Conservation (phyloP, 1,140 invertebrate species). For the Episyrphus balteatus region DNA sequence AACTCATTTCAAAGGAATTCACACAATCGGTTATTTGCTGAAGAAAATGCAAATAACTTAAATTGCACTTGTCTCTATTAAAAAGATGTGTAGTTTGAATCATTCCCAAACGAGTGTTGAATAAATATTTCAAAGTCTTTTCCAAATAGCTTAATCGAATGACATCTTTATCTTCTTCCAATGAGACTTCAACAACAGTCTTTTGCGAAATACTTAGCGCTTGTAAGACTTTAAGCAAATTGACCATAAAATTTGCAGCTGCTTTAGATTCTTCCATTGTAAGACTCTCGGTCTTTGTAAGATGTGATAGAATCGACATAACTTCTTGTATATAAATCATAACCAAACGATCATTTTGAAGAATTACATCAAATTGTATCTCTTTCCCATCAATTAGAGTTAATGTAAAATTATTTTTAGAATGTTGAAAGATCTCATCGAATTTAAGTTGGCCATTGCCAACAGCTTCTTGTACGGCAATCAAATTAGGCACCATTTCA, state of each 20-base stretch:
- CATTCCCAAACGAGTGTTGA: constrained; percentile 14
- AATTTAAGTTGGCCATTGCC: constrained; percentile 9
- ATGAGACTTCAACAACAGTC: background rate
- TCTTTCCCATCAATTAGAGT: constrained; percentile 16
- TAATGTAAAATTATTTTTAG: constrained; percentile 7
- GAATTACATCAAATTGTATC: constrained; percentile 8
- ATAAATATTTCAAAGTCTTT: constrained; percentile 26
- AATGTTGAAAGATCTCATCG: constrained; percentile 11
- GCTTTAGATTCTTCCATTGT: constrained; percentile 11
- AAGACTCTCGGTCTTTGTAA: constrained; percentile 12
- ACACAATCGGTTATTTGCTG: constrained; percentile 11
- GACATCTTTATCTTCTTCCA: background rate
- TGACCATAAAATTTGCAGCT: constrained; percentile 17
- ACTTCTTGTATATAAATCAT: constrained; percentile 27
- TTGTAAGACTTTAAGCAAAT: constrained; percentile 17
- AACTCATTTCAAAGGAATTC: constrained; percentile 11
- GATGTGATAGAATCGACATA: constrained; percentile 16
- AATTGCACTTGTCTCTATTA: constrained; percentile 8
- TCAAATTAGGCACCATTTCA: constrained; percentile 8
- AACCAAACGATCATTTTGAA: constrained; percentile 18
- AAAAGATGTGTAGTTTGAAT: constrained; percentile 19
- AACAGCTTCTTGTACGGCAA: constrained; percentile 10
- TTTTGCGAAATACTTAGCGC: constrained; percentile 10
- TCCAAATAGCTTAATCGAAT: constrained; percentile 3
- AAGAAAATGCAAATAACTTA: constrained; percentile 24